phyloP scores from a whole-genome alignment of 2,797 vertebrate species.

The Pagetopsis macropterus region DNA sequence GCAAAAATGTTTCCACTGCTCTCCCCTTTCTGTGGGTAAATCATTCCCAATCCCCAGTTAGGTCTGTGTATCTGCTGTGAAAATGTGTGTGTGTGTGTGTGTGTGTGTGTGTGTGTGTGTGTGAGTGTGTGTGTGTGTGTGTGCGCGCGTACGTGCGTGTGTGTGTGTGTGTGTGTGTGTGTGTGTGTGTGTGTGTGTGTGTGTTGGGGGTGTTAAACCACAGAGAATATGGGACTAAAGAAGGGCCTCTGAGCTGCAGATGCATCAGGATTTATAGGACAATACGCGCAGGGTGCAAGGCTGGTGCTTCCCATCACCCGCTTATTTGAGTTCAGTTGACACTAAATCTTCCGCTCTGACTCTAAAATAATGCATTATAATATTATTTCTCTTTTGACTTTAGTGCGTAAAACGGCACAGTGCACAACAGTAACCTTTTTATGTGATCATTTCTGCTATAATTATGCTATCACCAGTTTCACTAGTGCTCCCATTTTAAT shows the following conservation, averaged over 20 bases:
- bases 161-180: conserved; percentile 29
- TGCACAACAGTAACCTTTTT: conserved; percentile 31
- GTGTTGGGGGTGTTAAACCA: conserved; percentile 47
- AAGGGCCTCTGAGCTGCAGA: conserved; percentile 79
- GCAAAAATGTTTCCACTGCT: conserved; percentile 22
- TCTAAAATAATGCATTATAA: conserved; percentile 34
- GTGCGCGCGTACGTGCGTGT: background rate
- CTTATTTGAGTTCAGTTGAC: conserved; percentile 80
- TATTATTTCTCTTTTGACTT: conserved; percentile 41
- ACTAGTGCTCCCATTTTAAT: conserved; percentile 63
- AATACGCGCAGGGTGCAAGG: conserved; percentile 55
- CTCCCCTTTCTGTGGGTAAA: conserved; percentile 29
- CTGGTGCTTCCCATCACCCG: conserved; percentile 76
- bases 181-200: conserved; percentile 12
- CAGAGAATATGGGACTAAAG: conserved; percentile 56
- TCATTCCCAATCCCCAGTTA: conserved; percentile 1
- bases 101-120: conserved; percentile 18
- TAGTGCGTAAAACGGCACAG: conserved; percentile 27
- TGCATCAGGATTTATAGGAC: conserved; percentile 75
- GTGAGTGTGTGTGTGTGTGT: conserved; percentile 21
- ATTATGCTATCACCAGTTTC: conserved; percentile 67
- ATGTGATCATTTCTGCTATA: conserved; percentile 57
- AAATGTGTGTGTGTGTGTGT: conserved; percentile 7
- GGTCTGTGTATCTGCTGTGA: conserved; percentile 9
- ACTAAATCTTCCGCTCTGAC: conserved; percentile 63